Percentiles rank a stretch among this genome's conserved stretches.
These are phyloP conservation scores for Uria lomvia DNA, from an alignment of 2,113 vertebrate genomes.

Conservation along the genomic window DNA sequence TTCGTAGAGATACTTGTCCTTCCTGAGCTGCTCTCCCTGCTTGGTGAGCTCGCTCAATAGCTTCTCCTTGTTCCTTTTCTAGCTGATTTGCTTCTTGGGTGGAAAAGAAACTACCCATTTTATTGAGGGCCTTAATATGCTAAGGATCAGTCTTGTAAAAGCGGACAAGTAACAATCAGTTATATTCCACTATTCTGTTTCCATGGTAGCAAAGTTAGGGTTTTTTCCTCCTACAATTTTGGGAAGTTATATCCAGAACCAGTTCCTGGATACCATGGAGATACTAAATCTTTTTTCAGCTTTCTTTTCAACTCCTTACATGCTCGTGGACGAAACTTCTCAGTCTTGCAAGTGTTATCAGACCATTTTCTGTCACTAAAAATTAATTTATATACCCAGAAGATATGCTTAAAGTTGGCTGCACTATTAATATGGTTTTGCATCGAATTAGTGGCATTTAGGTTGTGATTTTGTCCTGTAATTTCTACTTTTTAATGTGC, in stretches of 20 bases:
- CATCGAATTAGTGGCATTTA: neutral
- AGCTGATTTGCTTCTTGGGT: neutral
- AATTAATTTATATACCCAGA: neutral
- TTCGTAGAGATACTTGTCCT: neutral
- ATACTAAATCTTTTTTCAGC: neutral
- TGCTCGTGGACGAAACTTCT: neutral
- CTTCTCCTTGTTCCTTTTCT: neutral
- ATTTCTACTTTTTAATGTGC: neutral
- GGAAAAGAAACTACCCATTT: neutral
- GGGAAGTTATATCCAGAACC: conserved; percentile 24
- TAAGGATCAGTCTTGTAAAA: neutral
- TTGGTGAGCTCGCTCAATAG: neutral
- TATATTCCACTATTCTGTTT: conserved; percentile 16
- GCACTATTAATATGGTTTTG: neutral
- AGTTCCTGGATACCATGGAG: conserved; percentile 34
- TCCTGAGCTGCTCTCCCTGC: neutral
- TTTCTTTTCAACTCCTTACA: neutral
- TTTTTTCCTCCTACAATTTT: neutral
- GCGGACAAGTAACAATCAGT: neutral
- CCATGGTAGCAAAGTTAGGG: conserved; percentile 18
- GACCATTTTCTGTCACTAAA: neutral
- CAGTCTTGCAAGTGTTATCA: neutral
- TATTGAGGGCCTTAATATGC: neutral
- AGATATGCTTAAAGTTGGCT: neutral
- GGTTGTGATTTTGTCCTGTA: neutral